Percentiles rank a stretch among this genome's conserved stretches.
Evolutionary conservation across 64 coral and sea anemone species (phyloP).

Genomic region (Dendronephthya gigantea): DNA sequence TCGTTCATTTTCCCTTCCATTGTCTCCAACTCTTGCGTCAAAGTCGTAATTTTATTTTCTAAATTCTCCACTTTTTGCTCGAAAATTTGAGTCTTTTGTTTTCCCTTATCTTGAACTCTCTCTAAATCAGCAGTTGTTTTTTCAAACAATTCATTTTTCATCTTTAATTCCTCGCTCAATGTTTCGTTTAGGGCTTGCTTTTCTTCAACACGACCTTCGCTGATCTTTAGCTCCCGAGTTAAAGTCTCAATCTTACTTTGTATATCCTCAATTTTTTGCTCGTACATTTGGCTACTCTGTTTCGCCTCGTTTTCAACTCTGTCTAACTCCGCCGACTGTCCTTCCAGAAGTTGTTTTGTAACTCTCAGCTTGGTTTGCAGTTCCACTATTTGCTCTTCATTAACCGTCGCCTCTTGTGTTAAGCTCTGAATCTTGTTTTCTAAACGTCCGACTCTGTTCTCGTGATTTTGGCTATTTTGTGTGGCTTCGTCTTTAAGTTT

Average conservation of each 20-base stretch:
- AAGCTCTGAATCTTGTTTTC: neutral
- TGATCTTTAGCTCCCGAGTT: neutral
- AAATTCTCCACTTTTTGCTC: neutral
- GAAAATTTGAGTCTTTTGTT: neutral
- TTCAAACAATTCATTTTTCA: neutral
- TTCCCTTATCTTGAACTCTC: neutral
- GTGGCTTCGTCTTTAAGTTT: neutral
- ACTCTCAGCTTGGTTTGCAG: neutral
- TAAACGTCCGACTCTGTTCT: neutral
- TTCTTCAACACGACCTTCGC: neutral
- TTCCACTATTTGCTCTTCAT: neutral
- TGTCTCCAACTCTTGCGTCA: neutral
- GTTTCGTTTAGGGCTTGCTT: neutral
- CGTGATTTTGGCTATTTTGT: neutral
- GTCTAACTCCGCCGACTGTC: neutral
- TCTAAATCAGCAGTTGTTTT: neutral
- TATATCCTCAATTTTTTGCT: neutral
- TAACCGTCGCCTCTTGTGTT: neutral
- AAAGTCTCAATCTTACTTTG: neutral
- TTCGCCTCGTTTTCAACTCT: neutral
- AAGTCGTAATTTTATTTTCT: no score
- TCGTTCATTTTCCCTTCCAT: neutral
- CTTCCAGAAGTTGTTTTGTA: neutral
- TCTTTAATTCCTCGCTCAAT: neutral
- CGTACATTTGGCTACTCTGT: neutral